Base-by-base conservation (phyloP, 2,113 vertebrate genomes). In the Gambusia holbrooki region DNA sequence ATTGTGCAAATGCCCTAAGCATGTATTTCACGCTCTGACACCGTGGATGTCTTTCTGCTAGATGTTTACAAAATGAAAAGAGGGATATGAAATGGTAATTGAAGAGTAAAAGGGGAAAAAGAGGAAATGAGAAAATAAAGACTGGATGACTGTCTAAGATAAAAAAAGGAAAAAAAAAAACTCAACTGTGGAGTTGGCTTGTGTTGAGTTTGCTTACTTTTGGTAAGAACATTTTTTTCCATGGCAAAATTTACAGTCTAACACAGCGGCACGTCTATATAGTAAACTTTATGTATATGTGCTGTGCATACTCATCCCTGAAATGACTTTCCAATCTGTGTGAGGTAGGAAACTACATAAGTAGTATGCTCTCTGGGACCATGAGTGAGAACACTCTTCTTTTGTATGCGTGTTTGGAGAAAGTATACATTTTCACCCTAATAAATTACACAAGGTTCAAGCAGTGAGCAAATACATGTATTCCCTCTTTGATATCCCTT, bases 401-500 rank as follows among this genome's bases (percentile, higher is more conserved):
- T 81, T 64, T 82, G 69, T 81, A 63, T 81, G 30, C 81, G 73
- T 22, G 54, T 72, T 69, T 51, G 65, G 65, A 67, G 77, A 84
- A 84, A 74, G 87, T 78, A 70, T 37, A 75, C 4, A 82, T 86
- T 82, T 78, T 71, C 82, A 82, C 73, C 48, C 73, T 74, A 80
- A 82, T 87, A 83, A 89, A 82, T 89, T 80, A 81, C 81, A 84
- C 80, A 68, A 64, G 62, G 74, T 58, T 76, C 66, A 28, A 82
- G 81, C 80, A 76, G 66, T 74, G 77, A 74, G 74, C 33, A 42
- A 85, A 88, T 78, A 75, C 83, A 66, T 66, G 74, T 64, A 71
- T 80, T 86, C 83, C 51, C 77, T 45, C 64, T 78, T 72, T 83
- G 69, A 88, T 82, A 89, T 87, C 69, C 87, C 84, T 71, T 62